phyloP scores from a whole-genome alignment of 2,888 invertebrate species.

The Hypsopygia costalis region DNA sequence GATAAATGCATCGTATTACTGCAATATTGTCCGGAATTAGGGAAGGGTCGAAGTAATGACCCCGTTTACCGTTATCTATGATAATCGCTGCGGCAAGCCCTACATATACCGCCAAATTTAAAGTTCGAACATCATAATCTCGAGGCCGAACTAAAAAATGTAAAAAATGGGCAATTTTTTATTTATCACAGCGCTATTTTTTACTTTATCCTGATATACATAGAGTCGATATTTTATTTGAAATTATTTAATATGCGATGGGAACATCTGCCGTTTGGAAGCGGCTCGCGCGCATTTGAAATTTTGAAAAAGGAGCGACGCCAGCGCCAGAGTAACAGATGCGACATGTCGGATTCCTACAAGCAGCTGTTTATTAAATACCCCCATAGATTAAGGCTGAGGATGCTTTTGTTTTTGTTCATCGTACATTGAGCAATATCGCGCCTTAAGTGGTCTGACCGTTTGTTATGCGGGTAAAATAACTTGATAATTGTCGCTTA shows the following conservation, averaged over 20 bases:
- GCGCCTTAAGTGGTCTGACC: slow-evolving; percentile 64
- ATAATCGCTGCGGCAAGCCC: slow-evolving; percentile 58
- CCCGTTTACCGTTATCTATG: slow-evolving; percentile 66
- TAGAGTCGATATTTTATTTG: slow-evolving; percentile 31
- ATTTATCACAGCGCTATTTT: background rate
- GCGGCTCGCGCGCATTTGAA: slow-evolving; percentile 70
- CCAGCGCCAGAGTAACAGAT: slow-evolving; percentile 66
- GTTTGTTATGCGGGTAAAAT: slow-evolving; percentile 69
- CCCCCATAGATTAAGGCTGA: slow-evolving; percentile 71
- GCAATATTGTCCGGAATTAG: slow-evolving; percentile 50
- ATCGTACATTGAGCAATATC: slow-evolving; percentile 59
- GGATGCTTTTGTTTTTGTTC: slow-evolving; percentile 68
- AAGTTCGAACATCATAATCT: slow-evolving; percentile 75
- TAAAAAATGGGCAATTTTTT: slow-evolving; percentile 34
- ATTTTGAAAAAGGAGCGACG: slow-evolving; percentile 61
- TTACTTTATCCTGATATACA: background rate
- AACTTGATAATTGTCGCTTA: slow-evolving; percentile 54
- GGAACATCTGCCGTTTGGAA: slow-evolving; percentile 70
- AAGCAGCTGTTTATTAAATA: slow-evolving; percentile 77
- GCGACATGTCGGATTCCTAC: slow-evolving; percentile 74
- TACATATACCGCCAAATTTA: slow-evolving; percentile 62
- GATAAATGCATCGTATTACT: slow-evolving; percentile 63
- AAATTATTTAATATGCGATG: slow-evolving; percentile 15
- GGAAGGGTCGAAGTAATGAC: slow-evolving; percentile 66
- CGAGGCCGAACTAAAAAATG: slow-evolving; percentile 26